Evolutionary conservation across 2,113 vertebrate species (phyloP), one percentile per base, ranked within the genome.

Genomic region (Epinephelus cyanopodus): DNA sequence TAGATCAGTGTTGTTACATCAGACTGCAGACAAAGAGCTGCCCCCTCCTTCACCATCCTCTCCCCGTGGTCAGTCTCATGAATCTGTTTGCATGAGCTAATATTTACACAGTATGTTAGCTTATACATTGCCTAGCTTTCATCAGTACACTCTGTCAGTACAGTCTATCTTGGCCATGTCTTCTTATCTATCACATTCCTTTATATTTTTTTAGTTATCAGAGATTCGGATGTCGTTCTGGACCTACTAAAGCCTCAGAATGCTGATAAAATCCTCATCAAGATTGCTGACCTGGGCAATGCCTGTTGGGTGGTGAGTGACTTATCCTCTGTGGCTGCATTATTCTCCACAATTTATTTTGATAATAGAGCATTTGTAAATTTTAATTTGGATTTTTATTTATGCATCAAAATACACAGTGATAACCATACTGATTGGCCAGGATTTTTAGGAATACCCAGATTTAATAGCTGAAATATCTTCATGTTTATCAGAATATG

Each of bases 221-320:
- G 50, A 66, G 90, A 92, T 14, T 80, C 96, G 5, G 97, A 97
- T 87, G 89, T 94, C 77, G 84, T 96, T 89, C 94, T 99, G 91
- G 97, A 99, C 89, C 96, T 97, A 3, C 89, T 97, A 81, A 95
- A 96, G 57, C 94, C 97, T 23, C 94, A 95, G 66, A 96, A 96
- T 21, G 96, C 97, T 72, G 95, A 97, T 78, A 93, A 95, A 78
- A 95, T 97, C 88, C 83, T 89, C 63, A 94, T 97, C 77, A 97
- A 97, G 92, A 96, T 97, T 11, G 97, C 97, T 63, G 97, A 97
- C 83, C 92, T 97, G 63, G 97, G 97, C 61, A 97, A 97, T 7
- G 97, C 97, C 90, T 97, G 96, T 90, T 97, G 96, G 98, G 97
- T 99, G 96, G 98, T 99, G 95, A 97, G 97, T 96, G 45, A 42